Evolutionary conservation across 2,113 vertebrate genomes (phyloP).

Genomic region (Oenanthe melanoleuca): DNA sequence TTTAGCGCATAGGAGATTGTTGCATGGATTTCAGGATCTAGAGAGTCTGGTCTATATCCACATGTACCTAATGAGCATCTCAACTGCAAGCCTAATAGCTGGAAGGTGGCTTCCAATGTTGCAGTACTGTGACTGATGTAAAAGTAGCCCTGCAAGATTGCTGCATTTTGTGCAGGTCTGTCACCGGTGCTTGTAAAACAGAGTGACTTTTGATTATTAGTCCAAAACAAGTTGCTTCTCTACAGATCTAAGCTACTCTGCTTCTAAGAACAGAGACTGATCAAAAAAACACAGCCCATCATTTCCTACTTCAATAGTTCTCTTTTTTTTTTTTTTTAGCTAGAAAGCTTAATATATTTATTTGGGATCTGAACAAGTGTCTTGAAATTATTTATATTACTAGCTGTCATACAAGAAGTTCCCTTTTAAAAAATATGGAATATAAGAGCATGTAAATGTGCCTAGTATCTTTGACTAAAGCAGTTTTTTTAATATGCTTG

Average conservation of each 20-base stretch:
- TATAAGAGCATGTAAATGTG: neutral
- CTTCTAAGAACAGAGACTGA: neutral
- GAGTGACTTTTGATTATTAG: neutral
- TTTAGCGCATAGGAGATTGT: neutral
- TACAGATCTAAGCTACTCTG: neutral
- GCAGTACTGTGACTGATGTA: neutral
- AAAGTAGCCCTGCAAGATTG: neutral
- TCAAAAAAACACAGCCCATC: neutral
- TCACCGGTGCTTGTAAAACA: neutral
- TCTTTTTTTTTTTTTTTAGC: neutral
- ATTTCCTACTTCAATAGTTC: neutral
- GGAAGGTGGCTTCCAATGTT: neutral
- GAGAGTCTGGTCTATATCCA: neutral
- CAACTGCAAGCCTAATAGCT: neutral
- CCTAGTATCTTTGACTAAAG: neutral
- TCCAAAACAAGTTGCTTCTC: neutral
- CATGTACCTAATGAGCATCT: neutral
- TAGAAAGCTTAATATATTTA: neutral
- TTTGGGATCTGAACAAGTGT: neutral
- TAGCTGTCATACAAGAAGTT: neutral
- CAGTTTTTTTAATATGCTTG: neutral
- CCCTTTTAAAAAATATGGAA: neutral
- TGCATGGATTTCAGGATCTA: neutral
- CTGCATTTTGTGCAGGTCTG: neutral
- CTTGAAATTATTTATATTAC: neutral